Evolutionary conservation across 2,797 vertebrate genomes (phyloP).

Genomic region (Sebastes trivittatus): DNA sequence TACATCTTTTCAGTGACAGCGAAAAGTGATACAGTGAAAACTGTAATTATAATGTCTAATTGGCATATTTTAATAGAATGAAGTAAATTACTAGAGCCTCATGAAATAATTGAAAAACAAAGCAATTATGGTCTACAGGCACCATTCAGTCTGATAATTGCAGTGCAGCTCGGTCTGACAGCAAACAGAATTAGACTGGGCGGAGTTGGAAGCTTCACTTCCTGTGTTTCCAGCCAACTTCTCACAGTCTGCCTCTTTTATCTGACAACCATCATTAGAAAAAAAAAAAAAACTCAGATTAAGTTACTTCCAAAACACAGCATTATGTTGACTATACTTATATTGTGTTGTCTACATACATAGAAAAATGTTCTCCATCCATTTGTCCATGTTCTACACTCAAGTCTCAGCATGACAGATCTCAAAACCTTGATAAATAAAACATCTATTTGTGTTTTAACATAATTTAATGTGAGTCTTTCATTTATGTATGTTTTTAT

Average conservation of each 20-base stretch:
- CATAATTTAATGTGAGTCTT: too few relatives aligned
- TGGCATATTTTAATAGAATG: constrained; percentile 85
- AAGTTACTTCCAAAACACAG: constrained; percentile 18
- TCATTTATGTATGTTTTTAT: too few relatives aligned
- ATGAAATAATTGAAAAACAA: constrained; percentile 87
- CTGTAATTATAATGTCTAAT: constrained; percentile 87
- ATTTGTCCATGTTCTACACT: background rate
- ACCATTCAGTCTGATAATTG: constrained; percentile 84
- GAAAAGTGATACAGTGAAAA: constrained; percentile 84
- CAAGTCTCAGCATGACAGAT: background rate
- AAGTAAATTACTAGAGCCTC: constrained; percentile 85
- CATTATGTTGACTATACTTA: constrained; percentile 11
- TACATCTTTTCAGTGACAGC: constrained; percentile 79
- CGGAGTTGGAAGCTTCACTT: constrained; percentile 67
- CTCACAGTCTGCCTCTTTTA: constrained; percentile 34
- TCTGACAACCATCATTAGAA: constrained; percentile 15
- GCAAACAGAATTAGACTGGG: constrained; percentile 82
- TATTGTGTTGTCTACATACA: background rate
- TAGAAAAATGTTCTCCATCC: background rate
- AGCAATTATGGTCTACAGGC: constrained; percentile 82
- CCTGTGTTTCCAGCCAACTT: constrained; percentile 59
- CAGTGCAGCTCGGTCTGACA: constrained; percentile 77
- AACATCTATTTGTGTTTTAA: background rate
- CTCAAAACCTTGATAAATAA: background rate
- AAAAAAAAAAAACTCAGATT: background rate